Base-by-base conservation (phyloP, 2,113 vertebrate genomes). In the Sander vitreus region DNA sequence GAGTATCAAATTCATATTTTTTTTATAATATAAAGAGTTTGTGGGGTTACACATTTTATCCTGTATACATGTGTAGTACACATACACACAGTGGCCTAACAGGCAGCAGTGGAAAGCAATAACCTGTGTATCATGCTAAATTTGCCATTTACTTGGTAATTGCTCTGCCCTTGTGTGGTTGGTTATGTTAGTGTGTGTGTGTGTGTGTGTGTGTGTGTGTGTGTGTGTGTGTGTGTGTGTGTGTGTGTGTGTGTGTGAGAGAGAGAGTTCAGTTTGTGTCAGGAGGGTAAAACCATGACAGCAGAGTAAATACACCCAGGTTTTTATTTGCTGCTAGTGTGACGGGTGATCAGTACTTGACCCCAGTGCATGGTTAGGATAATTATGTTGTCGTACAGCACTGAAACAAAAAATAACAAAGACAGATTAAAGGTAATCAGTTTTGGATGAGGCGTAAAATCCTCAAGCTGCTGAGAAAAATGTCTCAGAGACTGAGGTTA, bases 91-190 rank as follows among this genome's bases (percentile, higher is more conserved):
- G 7, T n/a, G 23, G 53, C 6, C 58, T 76, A 45, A 21, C 30
- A 65, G 43, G 23, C 4, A 2, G 30, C 66, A n/a, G 25, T 64
- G 15, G 55, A 82, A 76, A 59, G 45, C 51, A 53, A 25, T 65
- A 27, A 79, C 36, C 67, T 43, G 54, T 25, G 33, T 4, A 16
- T 77, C 36, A 27, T 59, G 76, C 67, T 77, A 70, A 65, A 82
- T 76, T 70, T 85, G 60, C 72, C 63, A 60, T 60, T 74, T 18
- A 59, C 39, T 43, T 25, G 48, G 55, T 80, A 72, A 83, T 76
- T 80, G 48, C 36, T 23, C 39, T 63, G 72, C 60, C 45, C 11
- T 75, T 60, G 36, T 67, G 15, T 23, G 58, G 74, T 33, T 64
- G 62, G 21, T 30, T 64, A 16, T 48, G 45, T 81, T 36, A 3